phyloP scores from a whole-genome alignment of 1,140 invertebrate species.

The Nymphalis io region DNA sequence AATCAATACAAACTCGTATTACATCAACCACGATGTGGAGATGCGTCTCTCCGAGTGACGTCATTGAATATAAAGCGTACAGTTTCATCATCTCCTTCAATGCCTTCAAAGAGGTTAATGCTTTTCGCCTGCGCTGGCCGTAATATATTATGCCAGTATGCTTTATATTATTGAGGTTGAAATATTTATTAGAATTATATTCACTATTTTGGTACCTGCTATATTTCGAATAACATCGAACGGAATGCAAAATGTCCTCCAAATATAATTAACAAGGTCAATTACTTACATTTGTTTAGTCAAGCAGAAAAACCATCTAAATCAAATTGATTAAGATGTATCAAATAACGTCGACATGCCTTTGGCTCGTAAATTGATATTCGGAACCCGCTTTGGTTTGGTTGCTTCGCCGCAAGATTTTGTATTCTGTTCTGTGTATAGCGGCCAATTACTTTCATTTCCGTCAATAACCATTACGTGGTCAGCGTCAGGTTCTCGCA shows the following conservation, averaged over 20 bases:
- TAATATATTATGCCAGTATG: neutral
- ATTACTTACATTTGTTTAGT: neutral
- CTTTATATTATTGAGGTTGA: neutral
- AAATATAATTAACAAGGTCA: neutral
- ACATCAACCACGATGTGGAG: neutral
- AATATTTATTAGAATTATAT: neutral
- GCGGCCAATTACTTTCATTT: conserved; percentile 31
- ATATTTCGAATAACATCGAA: neutral
- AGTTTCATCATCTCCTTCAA: conserved; percentile 2
- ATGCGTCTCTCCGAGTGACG: conserved; percentile 8
- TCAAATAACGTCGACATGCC: neutral
- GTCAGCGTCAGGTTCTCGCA: conserved; percentile 24
- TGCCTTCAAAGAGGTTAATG: conserved; percentile 14
- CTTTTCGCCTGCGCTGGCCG: neutral
- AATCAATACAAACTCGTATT: neutral
- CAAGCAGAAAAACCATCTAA: neutral
- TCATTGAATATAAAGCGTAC: neutral
- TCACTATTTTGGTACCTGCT: neutral
- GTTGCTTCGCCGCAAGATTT: conserved; percentile 9
- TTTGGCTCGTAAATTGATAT: neutral
- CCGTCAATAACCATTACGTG: conserved; percentile 22
- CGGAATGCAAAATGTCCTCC: neutral
- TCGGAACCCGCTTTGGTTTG: neutral
- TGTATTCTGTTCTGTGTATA: neutral
- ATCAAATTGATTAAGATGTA: neutral